A percentile compares a stretch with the other conserved stretches of the same genome.
Evolutionary conservation across 2,113 vertebrate species (phyloP).

Genomic region (Zingel zingel): DNA sequence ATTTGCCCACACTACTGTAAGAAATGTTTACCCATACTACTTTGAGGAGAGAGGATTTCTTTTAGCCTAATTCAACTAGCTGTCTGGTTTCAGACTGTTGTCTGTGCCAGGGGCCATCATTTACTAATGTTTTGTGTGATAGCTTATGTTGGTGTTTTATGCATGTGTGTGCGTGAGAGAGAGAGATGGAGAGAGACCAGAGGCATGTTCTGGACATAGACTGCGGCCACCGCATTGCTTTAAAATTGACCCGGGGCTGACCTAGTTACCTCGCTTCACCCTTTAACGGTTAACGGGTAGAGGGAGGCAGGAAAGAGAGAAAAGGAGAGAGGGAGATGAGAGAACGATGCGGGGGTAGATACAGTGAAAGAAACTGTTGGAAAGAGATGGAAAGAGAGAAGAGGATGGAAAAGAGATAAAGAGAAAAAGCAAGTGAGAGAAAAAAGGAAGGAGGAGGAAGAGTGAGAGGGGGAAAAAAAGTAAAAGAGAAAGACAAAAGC

Average conservation of each 20-base stretch:
- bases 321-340: slow-evolving; percentile 38
- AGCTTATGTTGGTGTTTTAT: slow-evolving; percentile 65
- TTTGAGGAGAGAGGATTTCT: slow-evolving; percentile 7
- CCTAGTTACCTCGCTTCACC: slow-evolving; percentile 81
- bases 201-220: slow-evolving; percentile 75
- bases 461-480: slow-evolving; percentile 15
- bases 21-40: slow-evolving; percentile 12
- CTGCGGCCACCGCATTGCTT: slow-evolving; percentile 74
- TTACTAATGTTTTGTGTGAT: slow-evolving; percentile 75
- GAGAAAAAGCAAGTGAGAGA: slow-evolving; percentile 5
- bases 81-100: slow-evolving; percentile 62
- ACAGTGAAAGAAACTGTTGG: slow-evolving; percentile 50
- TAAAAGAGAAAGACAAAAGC: slow-evolving; percentile 38
- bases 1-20: not conserved
- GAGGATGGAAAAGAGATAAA: not conserved
- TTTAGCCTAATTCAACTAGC: slow-evolving; percentile 53
- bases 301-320: slow-evolving; percentile 27
- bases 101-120: slow-evolving; percentile 62
- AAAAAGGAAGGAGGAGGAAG: not conserved
- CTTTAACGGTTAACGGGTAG: slow-evolving; percentile 62
- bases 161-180: slow-evolving; percentile 3
- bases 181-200: slow-evolving; percentile 47
- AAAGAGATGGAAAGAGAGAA: slow-evolving; percentile 28
- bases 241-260: slow-evolving; percentile 79
- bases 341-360: slow-evolving; percentile 50